These are phyloP conservation scores for Erynnis tages DNA, from an alignment of 2,888 invertebrate genomes.

Conservation along the genomic window DNA sequence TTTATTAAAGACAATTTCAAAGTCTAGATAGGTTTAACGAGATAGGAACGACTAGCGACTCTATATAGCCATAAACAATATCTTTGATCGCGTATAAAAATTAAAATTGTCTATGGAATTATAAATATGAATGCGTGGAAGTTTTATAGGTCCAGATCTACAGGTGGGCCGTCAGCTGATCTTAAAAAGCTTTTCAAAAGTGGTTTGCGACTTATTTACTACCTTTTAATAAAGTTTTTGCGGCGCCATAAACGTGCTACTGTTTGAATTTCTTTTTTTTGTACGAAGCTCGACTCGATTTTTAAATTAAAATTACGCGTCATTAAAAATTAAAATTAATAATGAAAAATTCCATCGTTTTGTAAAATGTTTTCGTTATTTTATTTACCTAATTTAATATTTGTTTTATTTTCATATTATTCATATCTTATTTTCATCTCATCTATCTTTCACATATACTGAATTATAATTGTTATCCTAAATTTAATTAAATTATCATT, in stretches of 20 bases:
- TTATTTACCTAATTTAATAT: too few species aligned
- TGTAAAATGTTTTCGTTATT: too few species aligned
- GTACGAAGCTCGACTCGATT: background rate
- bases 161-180: slow-evolving; percentile 19
- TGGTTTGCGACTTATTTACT: slow-evolving; percentile 6
- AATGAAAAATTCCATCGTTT: too few species aligned
- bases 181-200: slow-evolving; percentile 6
- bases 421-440: too few species aligned
- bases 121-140: slow-evolving; percentile 24
- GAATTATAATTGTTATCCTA: too few species aligned
- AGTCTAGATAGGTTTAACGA: too few species aligned
- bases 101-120: slow-evolving; percentile 19
- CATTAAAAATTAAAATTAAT: too few species aligned
- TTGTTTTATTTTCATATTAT: too few species aligned
- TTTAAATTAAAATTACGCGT: too few species aligned
- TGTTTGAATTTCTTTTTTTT: background rate
- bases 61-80: slow-evolving; percentile 21
- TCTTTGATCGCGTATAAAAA: slow-evolving; percentile 10
- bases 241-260: background rate
- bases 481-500: too few species aligned
- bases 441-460: too few species aligned
- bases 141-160: slow-evolving; percentile 11
- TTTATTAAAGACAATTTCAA: too few species aligned
- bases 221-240: slow-evolving; percentile 1
- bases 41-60: background rate